Evolutionary conservation across 2,113 vertebrate species (phyloP).

Genomic region (Apteryx mantelli): DNA sequence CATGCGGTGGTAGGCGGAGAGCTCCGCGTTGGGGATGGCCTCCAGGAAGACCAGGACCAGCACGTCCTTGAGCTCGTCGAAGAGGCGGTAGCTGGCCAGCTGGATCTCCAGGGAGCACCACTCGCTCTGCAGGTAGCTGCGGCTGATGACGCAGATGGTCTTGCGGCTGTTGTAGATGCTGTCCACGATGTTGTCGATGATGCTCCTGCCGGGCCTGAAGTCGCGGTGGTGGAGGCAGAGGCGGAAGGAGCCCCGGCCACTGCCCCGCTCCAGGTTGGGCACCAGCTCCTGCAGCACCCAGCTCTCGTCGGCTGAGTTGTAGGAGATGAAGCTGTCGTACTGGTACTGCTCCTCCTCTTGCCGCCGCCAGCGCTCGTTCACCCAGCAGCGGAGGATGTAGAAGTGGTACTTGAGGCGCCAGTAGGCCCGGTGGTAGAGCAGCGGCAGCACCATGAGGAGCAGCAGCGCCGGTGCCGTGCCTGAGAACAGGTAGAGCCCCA

Average conservation of each 20-base stretch:
- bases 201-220: slow-evolving; percentile 82
- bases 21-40: slow-evolving; percentile 78
- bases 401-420: slow-evolving; percentile 84
- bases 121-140: slow-evolving; percentile 82
- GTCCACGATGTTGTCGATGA: slow-evolving; percentile 90
- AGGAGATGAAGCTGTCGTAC: slow-evolving; percentile 90
- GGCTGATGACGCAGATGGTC: slow-evolving; percentile 87
- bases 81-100: slow-evolving; percentile 87
- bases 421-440: slow-evolving; percentile 80
- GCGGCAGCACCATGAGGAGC: slow-evolving; percentile 73
- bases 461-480: slow-evolving; percentile 69
- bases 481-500: slow-evolving; percentile 77
- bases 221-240: slow-evolving; percentile 91
- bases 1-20: slow-evolving; percentile 86
- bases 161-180: slow-evolving; percentile 86
- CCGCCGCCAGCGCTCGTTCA: slow-evolving; percentile 72
- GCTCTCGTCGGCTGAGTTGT: slow-evolving; percentile 82
- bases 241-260: slow-evolving; percentile 66
- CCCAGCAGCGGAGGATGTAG: slow-evolving; percentile 84
- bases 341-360: slow-evolving; percentile 71
- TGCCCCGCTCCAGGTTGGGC: slow-evolving; percentile 79
- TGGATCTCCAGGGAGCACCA: slow-evolving; percentile 91
- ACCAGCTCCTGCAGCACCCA: slow-evolving; percentile 86
- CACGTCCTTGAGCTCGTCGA: slow-evolving; percentile 85
- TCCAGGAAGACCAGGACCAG: slow-evolving; percentile 87